Evolutionary conservation across 2,113 vertebrate genomes (phyloP).

Genomic region (Lanius ludovicianus): DNA sequence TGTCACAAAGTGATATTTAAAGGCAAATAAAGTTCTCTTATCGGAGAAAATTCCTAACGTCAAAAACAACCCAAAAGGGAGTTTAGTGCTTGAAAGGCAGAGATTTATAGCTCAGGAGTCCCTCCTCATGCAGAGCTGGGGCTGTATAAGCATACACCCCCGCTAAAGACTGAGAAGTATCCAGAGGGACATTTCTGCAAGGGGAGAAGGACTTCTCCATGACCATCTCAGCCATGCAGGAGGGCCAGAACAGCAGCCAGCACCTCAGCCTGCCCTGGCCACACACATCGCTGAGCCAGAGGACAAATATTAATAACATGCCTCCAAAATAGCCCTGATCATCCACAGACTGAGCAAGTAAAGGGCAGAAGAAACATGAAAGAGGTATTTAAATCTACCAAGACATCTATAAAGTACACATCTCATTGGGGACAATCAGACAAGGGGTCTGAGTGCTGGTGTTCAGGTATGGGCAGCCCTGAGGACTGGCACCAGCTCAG

Average conservation of each 20-base stretch:
- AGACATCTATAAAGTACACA: not conserved
- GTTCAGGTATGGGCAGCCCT: not conserved
- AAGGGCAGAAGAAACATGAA: not conserved
- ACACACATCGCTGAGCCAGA: not conserved
- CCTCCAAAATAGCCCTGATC: not conserved
- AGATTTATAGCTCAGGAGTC: not conserved
- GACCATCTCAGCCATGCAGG: not conserved
- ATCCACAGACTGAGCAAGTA: not conserved
- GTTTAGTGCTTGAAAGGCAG: not conserved
- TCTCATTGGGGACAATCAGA: not conserved
- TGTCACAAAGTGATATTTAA: slow-evolving; percentile 67
- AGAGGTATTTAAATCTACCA: not conserved
- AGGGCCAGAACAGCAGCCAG: not conserved
- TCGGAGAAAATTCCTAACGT: slow-evolving; percentile 53
- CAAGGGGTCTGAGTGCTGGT: accelerated
- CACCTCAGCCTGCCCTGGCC: not conserved
- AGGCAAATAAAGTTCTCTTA: slow-evolving; percentile 58
- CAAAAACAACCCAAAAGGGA: slow-evolving; percentile 44
- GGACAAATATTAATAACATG: not conserved
- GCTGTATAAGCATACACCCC: not conserved
- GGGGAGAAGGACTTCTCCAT: accelerated
- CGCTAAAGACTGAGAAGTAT: not conserved
- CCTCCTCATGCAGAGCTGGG: not conserved
- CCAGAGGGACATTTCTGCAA: not conserved
- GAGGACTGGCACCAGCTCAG: not conserved